Evolutionary conservation across 2,113 vertebrate species (phyloP).

Genomic region (Crotophaga sulcirostris): DNA sequence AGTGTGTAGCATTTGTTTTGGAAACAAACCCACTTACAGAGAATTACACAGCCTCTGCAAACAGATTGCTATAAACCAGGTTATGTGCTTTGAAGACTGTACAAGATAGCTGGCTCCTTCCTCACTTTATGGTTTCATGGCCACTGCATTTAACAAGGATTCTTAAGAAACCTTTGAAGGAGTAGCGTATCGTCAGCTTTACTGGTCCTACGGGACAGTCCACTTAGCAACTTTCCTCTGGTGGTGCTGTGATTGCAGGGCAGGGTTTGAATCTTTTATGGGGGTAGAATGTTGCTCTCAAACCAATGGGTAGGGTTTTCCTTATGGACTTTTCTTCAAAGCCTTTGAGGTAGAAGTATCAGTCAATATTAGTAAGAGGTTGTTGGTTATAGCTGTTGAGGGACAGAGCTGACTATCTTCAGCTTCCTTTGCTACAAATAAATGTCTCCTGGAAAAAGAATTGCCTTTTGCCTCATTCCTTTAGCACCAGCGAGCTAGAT

Average conservation of each 20-base stretch:
- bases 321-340: background rate
- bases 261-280: background rate
- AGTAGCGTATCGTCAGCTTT: background rate
- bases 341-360: background rate
- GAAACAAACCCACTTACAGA: background rate
- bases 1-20: slow-evolving; percentile 20
- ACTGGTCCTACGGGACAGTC: background rate
- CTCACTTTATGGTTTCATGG: background rate
- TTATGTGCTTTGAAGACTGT: background rate
- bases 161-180: background rate
- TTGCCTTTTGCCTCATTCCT: background rate
- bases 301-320: background rate
- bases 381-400: background rate
- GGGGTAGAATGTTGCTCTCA: background rate
- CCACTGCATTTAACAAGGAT: background rate
- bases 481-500: background rate
- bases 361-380: background rate
- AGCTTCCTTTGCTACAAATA: background rate
- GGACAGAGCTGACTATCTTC: background rate
- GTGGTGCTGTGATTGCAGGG: background rate
- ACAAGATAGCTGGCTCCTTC: background rate
- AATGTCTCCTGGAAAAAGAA: background rate
- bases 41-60: background rate
- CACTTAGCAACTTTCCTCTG: background rate
- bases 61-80: background rate